phyloP scores from a whole-genome alignment of 2,888 invertebrate species.

The Tanypteryx hageni region DNA sequence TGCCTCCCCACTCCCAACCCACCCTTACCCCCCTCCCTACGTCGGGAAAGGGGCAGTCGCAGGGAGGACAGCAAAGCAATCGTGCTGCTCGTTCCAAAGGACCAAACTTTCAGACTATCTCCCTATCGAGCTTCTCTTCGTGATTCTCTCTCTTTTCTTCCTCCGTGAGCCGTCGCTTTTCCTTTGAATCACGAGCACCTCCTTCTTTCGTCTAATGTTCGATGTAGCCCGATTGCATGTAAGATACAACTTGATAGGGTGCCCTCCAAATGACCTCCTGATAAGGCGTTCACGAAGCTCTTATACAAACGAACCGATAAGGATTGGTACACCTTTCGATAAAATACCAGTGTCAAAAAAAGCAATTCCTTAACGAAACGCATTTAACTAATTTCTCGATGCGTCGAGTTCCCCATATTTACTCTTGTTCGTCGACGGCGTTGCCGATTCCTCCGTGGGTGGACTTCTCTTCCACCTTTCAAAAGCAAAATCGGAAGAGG shows the following conservation, averaged over 20 bases:
- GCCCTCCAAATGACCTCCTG: neutral
- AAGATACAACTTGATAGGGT: neutral
- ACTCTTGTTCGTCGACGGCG: neutral
- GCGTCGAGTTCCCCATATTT: neutral
- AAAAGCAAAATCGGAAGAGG: conserved; percentile 32
- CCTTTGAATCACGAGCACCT: neutral
- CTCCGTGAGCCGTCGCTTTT: neutral
- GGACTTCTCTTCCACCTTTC: neutral
- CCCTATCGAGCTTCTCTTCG: neutral
- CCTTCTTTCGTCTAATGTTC: too few relatives aligned
- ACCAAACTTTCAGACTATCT: neutral
- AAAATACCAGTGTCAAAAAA: too few relatives aligned
- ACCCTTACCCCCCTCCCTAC: neutral
- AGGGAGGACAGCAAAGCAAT: neutral
- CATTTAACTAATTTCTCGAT: neutral
- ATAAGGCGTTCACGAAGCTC: neutral
- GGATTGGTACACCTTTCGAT: neutral
- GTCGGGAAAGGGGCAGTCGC: neutral
- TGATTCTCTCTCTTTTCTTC: neutral
- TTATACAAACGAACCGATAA: neutral
- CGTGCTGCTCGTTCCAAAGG: neutral
- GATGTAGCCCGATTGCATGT: neutral
- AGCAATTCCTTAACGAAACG: neutral
- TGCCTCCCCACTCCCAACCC: neutral
- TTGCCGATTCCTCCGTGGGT: neutral